A percentile compares a stretch with the other conserved stretches of the same genome.
These are phyloP conservation scores for Congeria kusceri DNA, from an alignment of 2,888 invertebrate species.

Conservation along the genomic window DNA sequence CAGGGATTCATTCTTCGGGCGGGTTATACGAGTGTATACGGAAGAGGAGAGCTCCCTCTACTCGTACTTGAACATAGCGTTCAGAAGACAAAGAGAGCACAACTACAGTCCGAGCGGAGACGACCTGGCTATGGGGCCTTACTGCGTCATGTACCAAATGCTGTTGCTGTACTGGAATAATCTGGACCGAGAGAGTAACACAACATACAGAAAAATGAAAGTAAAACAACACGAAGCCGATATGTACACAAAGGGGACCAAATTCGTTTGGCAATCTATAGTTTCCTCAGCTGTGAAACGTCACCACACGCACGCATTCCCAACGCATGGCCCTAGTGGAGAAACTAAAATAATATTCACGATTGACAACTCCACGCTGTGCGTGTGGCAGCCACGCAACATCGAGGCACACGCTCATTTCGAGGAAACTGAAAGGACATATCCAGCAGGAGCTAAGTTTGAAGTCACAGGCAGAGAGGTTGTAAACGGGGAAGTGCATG, in stretches of 20 bases:
- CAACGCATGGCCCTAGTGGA: slow-evolving; percentile 29
- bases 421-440: slow-evolving; percentile 45
- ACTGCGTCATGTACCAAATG: slow-evolving; percentile 43
- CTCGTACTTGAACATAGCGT: slow-evolving; percentile 39
- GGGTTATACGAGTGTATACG: slow-evolving; percentile 34
- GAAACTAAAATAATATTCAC: slow-evolving; percentile 22
- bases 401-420: slow-evolving; percentile 32
- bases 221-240: slow-evolving; percentile 9
- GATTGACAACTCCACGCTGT: slow-evolving; percentile 33
- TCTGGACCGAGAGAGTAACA: slow-evolving; percentile 17
- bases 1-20: slow-evolving; percentile 15
- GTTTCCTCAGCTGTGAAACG: slow-evolving; percentile 41
- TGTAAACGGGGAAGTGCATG: slow-evolving; percentile 11
- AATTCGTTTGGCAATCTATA: slow-evolving; percentile 44
- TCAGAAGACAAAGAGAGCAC: slow-evolving; percentile 38
- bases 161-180: slow-evolving; percentile 36
- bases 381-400: slow-evolving; percentile 43
- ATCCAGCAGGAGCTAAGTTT: slow-evolving; percentile 51
- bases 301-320: slow-evolving; percentile 32
- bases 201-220: slow-evolving; percentile 44
- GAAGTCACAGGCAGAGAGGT: slow-evolving; percentile 1
- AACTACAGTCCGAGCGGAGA: slow-evolving; percentile 40
- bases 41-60: slow-evolving; percentile 46
- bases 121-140: slow-evolving; percentile 53
- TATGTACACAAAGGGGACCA: slow-evolving; percentile 34